Percentiles rank a stretch among this genome's conserved stretches.
Evolutionary conservation across 2,888 invertebrate species (phyloP).

Genomic region (Orthosia cruda): DNA sequence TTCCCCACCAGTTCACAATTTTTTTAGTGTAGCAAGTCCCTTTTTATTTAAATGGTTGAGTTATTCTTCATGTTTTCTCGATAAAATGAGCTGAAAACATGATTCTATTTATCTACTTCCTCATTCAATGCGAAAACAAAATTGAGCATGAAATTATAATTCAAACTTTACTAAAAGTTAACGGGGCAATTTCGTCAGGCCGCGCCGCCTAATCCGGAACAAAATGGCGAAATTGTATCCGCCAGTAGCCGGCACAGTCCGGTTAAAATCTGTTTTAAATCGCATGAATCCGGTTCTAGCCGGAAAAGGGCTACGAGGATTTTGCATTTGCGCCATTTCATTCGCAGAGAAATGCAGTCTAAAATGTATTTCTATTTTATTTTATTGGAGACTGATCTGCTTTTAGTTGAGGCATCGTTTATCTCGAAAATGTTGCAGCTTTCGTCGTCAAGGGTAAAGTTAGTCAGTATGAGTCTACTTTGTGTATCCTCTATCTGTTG

Average conservation of each 20-base stretch:
- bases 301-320: conserved; percentile 68
- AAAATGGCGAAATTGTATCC: conserved; percentile 76
- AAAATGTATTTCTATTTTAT: conserved; percentile 12
- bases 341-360: conserved; percentile 43
- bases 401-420: not conserved
- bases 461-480: not conserved
- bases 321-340: conserved; percentile 70
- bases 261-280: conserved; percentile 77
- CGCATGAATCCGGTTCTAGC: conserved; percentile 72
- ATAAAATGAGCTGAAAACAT: not conserved
- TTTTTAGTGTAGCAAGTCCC: too few relatives aligned
- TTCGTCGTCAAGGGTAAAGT: not conserved
- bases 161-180: conserved; percentile 70
- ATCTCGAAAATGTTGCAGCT: not conserved
- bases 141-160: conserved; percentile 67
- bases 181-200: conserved; percentile 63
- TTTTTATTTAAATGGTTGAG: too few relatives aligned
- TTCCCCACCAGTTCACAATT: too few relatives aligned
- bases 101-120: conserved; percentile 15
- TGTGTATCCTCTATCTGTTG: not conserved
- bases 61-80: not conserved
- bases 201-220: conserved; percentile 74
- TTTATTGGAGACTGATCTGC: conserved; percentile 31
- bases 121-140: conserved; percentile 48
- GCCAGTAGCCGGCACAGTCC: conserved; percentile 69